Base-by-base conservation (phyloP, 2,113 vertebrate species). In the Plotosus lineatus region DNA sequence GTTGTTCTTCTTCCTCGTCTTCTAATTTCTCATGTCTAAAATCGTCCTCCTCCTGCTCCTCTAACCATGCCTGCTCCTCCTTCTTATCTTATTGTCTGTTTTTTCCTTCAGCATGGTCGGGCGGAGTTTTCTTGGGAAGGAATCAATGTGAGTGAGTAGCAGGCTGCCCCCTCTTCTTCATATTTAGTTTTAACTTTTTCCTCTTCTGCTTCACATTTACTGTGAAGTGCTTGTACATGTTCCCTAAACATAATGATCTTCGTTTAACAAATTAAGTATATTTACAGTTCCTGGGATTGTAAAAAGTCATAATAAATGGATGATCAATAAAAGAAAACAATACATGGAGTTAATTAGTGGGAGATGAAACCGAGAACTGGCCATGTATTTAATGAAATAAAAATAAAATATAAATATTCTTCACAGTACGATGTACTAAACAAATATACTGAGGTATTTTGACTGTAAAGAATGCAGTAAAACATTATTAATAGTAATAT, bases 61-160 rank as follows among this genome's bases (percentile, higher is more conserved):
- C 65, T 79, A 40, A 46, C 83, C 60, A 36, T 58, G n/a, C n/a
- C n/a, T n/a, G n/a, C 71, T 53, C 53, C 79, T 58, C 82, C 0
- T 83, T 80, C 63, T 85, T 79, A 80, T 65, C 72, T 66, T 66
- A 12, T 74, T 81, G 48, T 63, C n/a, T 66, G 42, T 38, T 84
- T 79, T n/a, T 88, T 88, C 82, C 83, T 88, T 85, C 87, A 98
- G 96, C 96, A 96, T 93, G 95, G 95, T 80, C 93, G 94, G 88
- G 92, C 95, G 1, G 96, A 98, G 90, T 96, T 97, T 94, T 98
- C 97, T 91, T 98, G 96, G 96, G 97, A 98, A 85, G 97, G 95
- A 84, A 97, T 97, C 93, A 99, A 98, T 90, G 97, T 98, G 93
- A 98, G 96, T 98, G 77, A 88, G 48, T 56, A 85, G 56, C 71